A percentile compares a stretch with the other conserved stretches of the same genome.
Evolutionary conservation across 2,888 invertebrate species (phyloP).

Genomic region (Trachelus tabidus): DNA sequence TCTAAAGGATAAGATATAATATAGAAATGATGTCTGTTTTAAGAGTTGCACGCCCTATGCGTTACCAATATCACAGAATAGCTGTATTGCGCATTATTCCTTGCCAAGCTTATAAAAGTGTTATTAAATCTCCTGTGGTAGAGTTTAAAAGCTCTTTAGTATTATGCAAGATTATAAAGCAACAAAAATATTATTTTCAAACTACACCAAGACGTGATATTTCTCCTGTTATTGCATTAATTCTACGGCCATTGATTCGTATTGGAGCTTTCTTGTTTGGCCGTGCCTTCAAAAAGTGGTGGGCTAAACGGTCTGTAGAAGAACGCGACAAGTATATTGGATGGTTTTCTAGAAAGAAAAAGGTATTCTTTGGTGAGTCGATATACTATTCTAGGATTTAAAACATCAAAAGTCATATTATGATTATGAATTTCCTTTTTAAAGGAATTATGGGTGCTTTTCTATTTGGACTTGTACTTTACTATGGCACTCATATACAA

Average conservation of each 20-base stretch:
- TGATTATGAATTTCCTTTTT: constrained; percentile 15
- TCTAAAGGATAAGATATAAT: neutral
- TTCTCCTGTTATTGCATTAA: constrained; percentile 49
- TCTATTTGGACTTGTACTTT: constrained; percentile 36
- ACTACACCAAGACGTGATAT: constrained; percentile 46
- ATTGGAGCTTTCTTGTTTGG: constrained; percentile 58
- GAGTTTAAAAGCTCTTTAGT: neutral
- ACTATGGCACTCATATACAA: constrained; percentile 65
- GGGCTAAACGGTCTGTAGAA: constrained; percentile 58
- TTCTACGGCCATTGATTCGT: constrained; percentile 53
- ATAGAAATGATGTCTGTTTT: constrained; percentile 15
- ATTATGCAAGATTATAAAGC: neutral
- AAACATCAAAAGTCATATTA: neutral
- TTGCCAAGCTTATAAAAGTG: constrained; percentile 7
- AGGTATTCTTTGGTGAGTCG: constrained; percentile 20
- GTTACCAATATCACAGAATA: neutral
- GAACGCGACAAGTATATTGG: constrained; percentile 48
- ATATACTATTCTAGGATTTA: neutral
- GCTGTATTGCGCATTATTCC: constrained; percentile 6
- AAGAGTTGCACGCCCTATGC: constrained; percentile 11
- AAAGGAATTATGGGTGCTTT: constrained; percentile 43
- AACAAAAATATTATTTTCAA: constrained; percentile 39
- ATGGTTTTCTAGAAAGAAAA: constrained; percentile 35
- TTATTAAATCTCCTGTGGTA: neutral
- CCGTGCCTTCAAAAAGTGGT: constrained; percentile 65